Base-by-base conservation (phyloP, 2,113 vertebrate species). In the Oenanthe oenanthe region DNA sequence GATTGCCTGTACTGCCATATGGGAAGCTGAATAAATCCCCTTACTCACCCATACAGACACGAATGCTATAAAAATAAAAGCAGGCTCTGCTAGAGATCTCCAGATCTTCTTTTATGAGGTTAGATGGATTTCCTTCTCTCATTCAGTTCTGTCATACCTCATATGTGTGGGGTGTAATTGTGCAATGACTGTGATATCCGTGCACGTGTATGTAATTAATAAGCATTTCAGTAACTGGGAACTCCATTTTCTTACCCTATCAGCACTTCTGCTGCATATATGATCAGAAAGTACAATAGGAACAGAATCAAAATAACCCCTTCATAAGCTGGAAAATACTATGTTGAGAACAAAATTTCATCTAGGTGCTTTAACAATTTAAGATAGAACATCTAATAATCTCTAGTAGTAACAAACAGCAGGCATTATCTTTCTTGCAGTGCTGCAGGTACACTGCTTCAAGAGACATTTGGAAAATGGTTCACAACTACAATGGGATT, bases 401-500 rank as follows among this genome's bases (percentile, higher is more conserved):
- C 38, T 62, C 28, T 6, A 85, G 42, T 7, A 48, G 54, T 26
- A 91, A 79, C 62, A 85, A 94, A 60, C 43, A 88, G 62, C 54
- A 62, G 81, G 34, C 58, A 91, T 94, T 85, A 93, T 45, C 75
- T 92, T 90, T 43, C 92, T 74, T 82, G 51, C 62, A 58, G 32
- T 80, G 53, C 57, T 74, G 48, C 47, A 88, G 72, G 56, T 67
- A 58, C 5, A 5, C 18, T 32, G 40, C 42, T 95, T 83, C 63
- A 77, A 73, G 87, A 85, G 43, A 83, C 51, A 77, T 67, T 73
- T 73, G 38, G 71, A 95, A 93, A 90, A 77, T 85, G 19, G 80
- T 71, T 94, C 78, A 71, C 63, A 85, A 79, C 88, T 90, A 83
- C 82, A 77, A 15, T n/a, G 63, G 54, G 68, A 74, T 93, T 90